Evolutionary conservation across 2,888 invertebrate species (phyloP).

Genomic region (Machimus rusticus): DNA sequence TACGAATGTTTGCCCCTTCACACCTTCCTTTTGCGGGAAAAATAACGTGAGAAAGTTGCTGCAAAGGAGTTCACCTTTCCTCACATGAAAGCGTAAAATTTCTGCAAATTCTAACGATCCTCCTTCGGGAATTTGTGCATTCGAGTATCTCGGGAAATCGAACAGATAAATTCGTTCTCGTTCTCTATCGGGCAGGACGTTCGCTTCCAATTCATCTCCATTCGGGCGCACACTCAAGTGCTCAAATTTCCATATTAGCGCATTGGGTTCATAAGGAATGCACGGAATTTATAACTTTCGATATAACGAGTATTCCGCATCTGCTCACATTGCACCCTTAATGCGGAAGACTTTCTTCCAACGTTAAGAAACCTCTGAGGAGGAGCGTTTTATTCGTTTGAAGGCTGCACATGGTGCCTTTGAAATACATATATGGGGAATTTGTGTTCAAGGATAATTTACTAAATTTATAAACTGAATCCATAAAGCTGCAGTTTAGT

Average conservation of each 20-base stretch:
- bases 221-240: neutral
- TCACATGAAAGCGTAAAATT: neutral
- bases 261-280: neutral
- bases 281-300: neutral
- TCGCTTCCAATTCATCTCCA: neutral
- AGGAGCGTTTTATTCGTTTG: neutral
- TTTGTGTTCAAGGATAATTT: neutral
- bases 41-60: neutral
- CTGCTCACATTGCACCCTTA: neutral
- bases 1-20: neutral
- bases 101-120: neutral
- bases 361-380: neutral
- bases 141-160: neutral
- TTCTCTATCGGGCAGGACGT: neutral
- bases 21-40: neutral
- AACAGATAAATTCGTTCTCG: neutral
- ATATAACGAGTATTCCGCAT: neutral
- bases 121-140: neutral
- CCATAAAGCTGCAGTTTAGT: neutral
- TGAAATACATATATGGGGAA: neutral
- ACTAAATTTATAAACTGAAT: neutral
- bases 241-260: neutral
- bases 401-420: neutral
- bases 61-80: neutral
- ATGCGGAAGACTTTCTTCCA: neutral